Evolutionary conservation across 2,888 invertebrate species (phyloP), one percentile per base, ranked within the genome.

Genomic region (Nipponacmea schrenckii): DNA sequence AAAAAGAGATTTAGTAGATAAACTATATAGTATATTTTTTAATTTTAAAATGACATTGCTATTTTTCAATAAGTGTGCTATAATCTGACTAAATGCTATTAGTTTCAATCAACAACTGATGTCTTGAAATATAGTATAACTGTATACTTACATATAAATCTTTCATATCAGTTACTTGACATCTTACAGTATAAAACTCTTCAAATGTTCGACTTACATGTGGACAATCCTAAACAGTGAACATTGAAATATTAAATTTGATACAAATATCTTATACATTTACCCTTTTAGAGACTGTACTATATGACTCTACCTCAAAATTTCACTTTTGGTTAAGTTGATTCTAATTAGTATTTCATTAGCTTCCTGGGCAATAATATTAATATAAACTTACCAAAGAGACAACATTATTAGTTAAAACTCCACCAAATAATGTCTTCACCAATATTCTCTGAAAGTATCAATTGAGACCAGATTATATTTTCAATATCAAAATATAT

Each of bases 151-250:
- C 89, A 85, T 96, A 96, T 48, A 97, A 91, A 90, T 96, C 96
- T 67, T 96, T 92, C 97, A 97, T 97, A 88, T 97, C 97, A 0
- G 97, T 96, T 67, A 97, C 97, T 89, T 97, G 97, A 88, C 97
- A 97, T 8, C 97, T 92, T 17, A 97, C 96, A 4, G 97, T 97
- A 90, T 97, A 97, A 90, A 97, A 97, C 90, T 97, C 97, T 89
- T 97, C 97, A 45, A 96, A 91, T 0, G 96, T 97, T 45, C 96
- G 92, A 74, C 96, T 96, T 4, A 97, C 97, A 90, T 97, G 97
- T 70, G 94, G 94, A 86, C 97, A 97, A 89, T 97, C 97, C 93
- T 94, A 85, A 8, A 77, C 74, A 63, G 27, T 14, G 50, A 69
- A 46, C 12, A 20, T 64, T 64, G 24, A n/a, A 26, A 14, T 39